Evolutionary conservation across 2,113 vertebrate genomes (phyloP).

Genomic region (Leiothrix lutea): DNA sequence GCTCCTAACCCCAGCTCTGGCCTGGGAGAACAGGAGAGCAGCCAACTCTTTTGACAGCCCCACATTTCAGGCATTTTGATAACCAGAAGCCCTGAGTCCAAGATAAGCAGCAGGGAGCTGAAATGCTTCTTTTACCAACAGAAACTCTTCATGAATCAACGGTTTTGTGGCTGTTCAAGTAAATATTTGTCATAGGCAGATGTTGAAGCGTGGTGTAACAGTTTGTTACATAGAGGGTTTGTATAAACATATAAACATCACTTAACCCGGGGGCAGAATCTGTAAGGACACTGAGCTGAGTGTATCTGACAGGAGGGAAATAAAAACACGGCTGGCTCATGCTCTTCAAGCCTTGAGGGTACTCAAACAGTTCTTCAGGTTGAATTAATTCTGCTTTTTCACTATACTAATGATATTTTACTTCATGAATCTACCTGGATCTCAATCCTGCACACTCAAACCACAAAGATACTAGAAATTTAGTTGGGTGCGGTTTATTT

Average conservation of each 20-base stretch:
- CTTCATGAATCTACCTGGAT: neutral
- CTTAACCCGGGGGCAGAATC: neutral
- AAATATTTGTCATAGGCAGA: neutral
- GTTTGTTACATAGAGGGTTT: neutral
- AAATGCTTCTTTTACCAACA: neutral
- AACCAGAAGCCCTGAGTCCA: neutral
- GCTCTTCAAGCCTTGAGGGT: neutral
- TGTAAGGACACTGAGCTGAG: neutral
- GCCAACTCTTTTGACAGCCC: neutral
- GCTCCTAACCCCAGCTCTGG: neutral
- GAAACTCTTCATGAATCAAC: neutral
- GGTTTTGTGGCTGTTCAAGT: neutral
- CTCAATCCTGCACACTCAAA: neutral
- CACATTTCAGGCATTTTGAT: neutral
- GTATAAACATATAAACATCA: neutral
- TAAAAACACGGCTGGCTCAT: neutral
- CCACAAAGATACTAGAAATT: neutral
- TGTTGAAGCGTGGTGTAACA: neutral
- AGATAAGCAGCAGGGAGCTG: neutral
- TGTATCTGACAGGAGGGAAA: neutral
- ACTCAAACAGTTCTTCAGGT: neutral
- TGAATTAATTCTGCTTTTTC: neutral
- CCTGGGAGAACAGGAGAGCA: neutral
- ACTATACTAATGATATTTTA: neutral
- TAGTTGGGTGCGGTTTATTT: rapidly evolving